Base-by-base conservation (phyloP, 2,113 vertebrate genomes). In the Gambusia affinis region DNA sequence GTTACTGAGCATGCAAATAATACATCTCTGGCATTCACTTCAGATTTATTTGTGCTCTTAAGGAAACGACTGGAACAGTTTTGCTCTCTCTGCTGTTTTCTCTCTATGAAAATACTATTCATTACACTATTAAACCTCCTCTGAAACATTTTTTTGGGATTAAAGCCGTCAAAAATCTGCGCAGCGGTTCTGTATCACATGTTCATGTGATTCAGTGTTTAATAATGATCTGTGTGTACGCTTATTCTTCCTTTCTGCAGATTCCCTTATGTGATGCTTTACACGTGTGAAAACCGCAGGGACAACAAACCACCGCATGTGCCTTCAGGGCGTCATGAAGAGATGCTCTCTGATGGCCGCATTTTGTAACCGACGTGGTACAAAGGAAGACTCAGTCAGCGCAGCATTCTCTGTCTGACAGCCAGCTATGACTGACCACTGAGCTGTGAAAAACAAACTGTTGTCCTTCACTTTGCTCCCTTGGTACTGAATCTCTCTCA, bases 1-100 rank as follows among this genome's bases (percentile, higher is more conserved):
- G 73, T 67, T 80, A 79, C 30, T 39, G 10, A 44, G 65, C 89
- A 72, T 91, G 88, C 89, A 87, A 75, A 61, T 69, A 72, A 69
- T 60, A 2, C 67, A 19, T 67, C 15, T 39, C 22, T 27, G 29
- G 5, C 67, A 76, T 51, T 0, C 57, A 67, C 24, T 57, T 57
- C 8, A 57, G 22, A 57, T 57, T 57, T 57, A 2, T 3, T 57
- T 57, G n/a, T 54, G 19, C 47, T 54, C 22, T 24, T n/a, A 57
- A 10, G 24, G 51, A 24, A 57, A 24, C 6, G 5, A 47, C 17
- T 3, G 17, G 24, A 57, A 17, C 51, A 62, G 39, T 24, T 19
- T 42, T 69, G 61, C 35, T 67, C 12, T 35, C 1, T 70, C 27
- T 60, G 57, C 5, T 28, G n/a, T 27, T 62, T 31, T 17, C 29